Base-by-base conservation (phyloP, 2,113 vertebrate species). In the Ageneiosus marmoratus region DNA sequence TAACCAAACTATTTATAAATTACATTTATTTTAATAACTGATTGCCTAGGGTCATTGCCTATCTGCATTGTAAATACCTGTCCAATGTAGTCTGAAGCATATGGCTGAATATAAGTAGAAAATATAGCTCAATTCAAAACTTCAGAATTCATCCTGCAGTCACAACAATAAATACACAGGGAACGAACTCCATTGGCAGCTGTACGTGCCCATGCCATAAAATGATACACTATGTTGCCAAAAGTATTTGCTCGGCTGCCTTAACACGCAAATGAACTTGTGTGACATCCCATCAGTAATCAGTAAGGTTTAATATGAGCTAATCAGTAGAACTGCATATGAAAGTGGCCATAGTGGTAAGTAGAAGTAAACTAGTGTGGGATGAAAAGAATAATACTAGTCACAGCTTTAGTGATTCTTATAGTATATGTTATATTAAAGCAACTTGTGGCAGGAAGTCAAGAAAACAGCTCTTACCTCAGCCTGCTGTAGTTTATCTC, bases 391-490 rank as follows among this genome's bases (percentile, higher is more conserved):
- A 22, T 34, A 41, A 9, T 41, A 46, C 13, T 29, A 24, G 48
- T 27, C 12, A 46, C 10, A 48, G 69, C 69, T 72, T 48, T 15
- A 50, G n/a, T 6, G 5, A 70, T 44, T 46, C 37, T 46, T n/a
- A 27, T 4, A 50, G 15, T 2, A 51, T 12, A 44, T 53, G 13
- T 32, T 20, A 51, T 29, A 32, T 51, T 20, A 32, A 75, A 46
- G 20, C 20, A 44, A 18, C 15, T 37, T 73, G 22, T 13, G 27
- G 37, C 2, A 29, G 3, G 4, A n/a, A 67, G 44, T 51, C 8
- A 29, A 60, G 48, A 5, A 62, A 65, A 79, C 1, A 7, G 24
- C 16, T 89, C 91, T 86, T 80, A 95, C 95, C 0, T 93, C 89
- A 63, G 89, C 89, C 80, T 89, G 90, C 88, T 95, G 92, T 0